Conservation (phyloP, 2,888 invertebrate species). For the Tetragnatha montana region DNA sequence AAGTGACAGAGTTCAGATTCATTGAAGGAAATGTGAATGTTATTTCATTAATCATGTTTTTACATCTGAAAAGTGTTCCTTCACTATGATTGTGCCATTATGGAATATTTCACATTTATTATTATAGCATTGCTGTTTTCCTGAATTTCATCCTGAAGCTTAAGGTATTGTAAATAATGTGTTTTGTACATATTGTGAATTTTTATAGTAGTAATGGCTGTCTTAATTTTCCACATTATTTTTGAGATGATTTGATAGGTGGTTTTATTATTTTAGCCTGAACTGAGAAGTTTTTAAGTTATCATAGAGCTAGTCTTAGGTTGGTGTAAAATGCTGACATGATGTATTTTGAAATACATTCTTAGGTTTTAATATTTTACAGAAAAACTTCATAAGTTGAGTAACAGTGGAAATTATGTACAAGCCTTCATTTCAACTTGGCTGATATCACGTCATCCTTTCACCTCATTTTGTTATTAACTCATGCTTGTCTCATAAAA, state of each 20-base stretch:
- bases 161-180: not conserved
- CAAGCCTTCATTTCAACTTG: no score
- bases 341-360: conserved; percentile 6
- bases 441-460: no score
- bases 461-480: no score
- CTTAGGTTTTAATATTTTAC: no score
- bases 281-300: no score
- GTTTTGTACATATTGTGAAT: not conserved
- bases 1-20: not conserved
- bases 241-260: not conserved
- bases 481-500: no score
- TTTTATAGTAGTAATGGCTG: not conserved
- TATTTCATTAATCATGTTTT: no score
- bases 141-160: not conserved
- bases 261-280: not conserved
- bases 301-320: no score
- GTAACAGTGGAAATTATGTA: no score
- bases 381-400: no score
- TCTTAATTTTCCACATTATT: not conserved
- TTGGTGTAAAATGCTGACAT: conserved; percentile 4
- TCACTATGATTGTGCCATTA: not conserved
- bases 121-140: not conserved
- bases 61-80: not conserved
- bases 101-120: not conserved
- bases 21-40: not conserved